phyloP scores from a whole-genome alignment of 2,888 invertebrate genomes.

The Athrips mouffetella region DNA sequence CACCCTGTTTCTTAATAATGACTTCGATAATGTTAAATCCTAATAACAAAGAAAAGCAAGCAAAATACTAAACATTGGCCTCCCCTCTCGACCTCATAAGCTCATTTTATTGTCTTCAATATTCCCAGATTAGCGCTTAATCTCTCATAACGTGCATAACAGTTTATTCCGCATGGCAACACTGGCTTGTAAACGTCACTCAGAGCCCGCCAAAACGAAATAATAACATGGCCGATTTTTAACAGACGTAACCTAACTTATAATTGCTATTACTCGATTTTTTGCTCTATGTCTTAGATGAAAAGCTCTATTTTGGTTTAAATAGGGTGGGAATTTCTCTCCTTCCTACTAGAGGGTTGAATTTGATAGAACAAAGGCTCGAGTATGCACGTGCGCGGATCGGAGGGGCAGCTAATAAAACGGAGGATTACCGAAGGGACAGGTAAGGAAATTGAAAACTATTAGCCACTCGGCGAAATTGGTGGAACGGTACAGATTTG shows the following conservation, averaged over 20 bases:
- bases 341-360: slow-evolving; percentile 32
- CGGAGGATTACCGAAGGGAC: slow-evolving; percentile 65
- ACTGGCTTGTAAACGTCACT: slow-evolving; percentile 70
- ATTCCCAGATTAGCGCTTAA: slow-evolving; percentile 76
- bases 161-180: slow-evolving; percentile 78
- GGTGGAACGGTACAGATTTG: slow-evolving; percentile 47
- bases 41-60: slow-evolving; percentile 29
- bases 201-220: slow-evolving; percentile 73
- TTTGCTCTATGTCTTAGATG: slow-evolving; percentile 13
- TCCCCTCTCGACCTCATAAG: slow-evolving; percentile 52
- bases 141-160: slow-evolving; percentile 75
- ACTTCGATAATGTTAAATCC: slow-evolving; percentile 18
- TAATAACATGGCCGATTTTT: slow-evolving; percentile 58
- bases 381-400: slow-evolving; percentile 68
- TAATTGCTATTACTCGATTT: slow-evolving; percentile 20
- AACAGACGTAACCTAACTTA: slow-evolving; percentile 30
- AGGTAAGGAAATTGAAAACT: slow-evolving; percentile 75
- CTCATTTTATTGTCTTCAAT: slow-evolving; percentile 77
- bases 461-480: slow-evolving; percentile 64
- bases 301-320: slow-evolving; percentile 31
- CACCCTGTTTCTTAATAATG: neutral
- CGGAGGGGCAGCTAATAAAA: slow-evolving; percentile 71
- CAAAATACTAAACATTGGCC: slow-evolving; percentile 49
- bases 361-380: slow-evolving; percentile 68
- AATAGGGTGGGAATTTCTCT: slow-evolving; percentile 21